Base-by-base conservation (phyloP, 37 sponge, comb jelly and placozoan genomes). In the Theonella swinhoei region DNA sequence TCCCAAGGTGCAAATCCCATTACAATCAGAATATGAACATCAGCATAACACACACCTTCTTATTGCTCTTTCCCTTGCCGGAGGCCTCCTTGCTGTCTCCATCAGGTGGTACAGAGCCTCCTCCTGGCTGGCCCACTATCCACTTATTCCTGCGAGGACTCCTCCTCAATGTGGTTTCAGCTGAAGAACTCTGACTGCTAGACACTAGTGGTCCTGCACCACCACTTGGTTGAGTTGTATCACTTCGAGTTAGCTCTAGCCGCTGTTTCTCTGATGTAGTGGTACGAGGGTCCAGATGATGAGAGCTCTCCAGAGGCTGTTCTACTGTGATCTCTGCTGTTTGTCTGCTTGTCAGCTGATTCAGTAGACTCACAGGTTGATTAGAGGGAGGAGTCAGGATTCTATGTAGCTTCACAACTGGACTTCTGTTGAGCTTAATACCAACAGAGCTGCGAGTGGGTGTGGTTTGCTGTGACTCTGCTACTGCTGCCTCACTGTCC, bases 91-190 rank as follows among this genome's bases (percentile, higher is more conserved):
- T 29, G 31, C 7, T 66, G 68, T 65, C 30, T 65, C 24, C 24
- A 65, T 26, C 5, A 29, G 7, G n/a, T n/a, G n/a, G n/a, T n/a
- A n/a, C n/a, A n/a, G n/a, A n/a, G 66, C 5, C 25, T 65, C 5
- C 66, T n/a, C 66, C 7, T 65, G 66, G 29, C 25, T 20, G n/a
- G 29, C 20, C 59, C 1, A 9, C n/a, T 34, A n/a, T 30, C 76
- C 62, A 34, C 34, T 76, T 76, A 22, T 76, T 76, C 17, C 30
- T 28, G 33, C 76, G 61, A 8, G 76, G 76, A 61, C 76, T 76
- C 76, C 76, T 76, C 34, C 76, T 28, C 62, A 76, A 24, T 11
- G 30, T 1, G 29, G 60, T 26, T 1, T 29, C 25, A 26, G 32
- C 33, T 7, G 8, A 59, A 76, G 20, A 11, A 36, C 22, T 11